These are phyloP conservation scores for Himalopsyche anomala DNA, from an alignment of 2,888 invertebrate genomes.

Conservation along the genomic window DNA sequence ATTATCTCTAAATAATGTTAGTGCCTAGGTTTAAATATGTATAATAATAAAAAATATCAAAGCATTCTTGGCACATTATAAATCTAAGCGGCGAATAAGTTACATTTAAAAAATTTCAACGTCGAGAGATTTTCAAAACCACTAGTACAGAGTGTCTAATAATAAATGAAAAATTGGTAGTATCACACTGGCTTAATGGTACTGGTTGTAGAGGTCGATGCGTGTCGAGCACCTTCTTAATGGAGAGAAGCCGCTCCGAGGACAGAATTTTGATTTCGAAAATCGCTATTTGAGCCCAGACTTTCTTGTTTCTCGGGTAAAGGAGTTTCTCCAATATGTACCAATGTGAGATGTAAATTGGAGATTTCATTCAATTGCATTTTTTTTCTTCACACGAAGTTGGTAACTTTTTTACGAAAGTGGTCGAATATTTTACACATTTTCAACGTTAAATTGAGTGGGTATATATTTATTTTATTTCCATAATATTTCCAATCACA, in stretches of 20 bases:
- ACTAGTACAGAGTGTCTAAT: constrained; percentile 13
- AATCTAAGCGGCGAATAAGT: background rate
- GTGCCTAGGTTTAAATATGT: no score
- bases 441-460: no score
- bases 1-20: no score
- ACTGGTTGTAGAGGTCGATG: constrained; percentile 24
- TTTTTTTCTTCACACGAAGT: background rate
- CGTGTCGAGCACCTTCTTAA: constrained; percentile 52
- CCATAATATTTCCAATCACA: no score
- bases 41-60: background rate
- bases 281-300: constrained; percentile 60
- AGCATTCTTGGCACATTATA: background rate
- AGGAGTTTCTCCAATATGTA: constrained; percentile 22
- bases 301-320: constrained; percentile 14
- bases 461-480: no score
- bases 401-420: constrained; percentile 5
- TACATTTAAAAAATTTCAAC: background rate
- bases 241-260: constrained; percentile 60
- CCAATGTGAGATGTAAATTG: constrained; percentile 30
- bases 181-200: constrained; percentile 38
- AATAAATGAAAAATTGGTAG: constrained; percentile 49
- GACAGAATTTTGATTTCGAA: constrained; percentile 63
- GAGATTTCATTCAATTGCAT: constrained; percentile 23
- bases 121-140: background rate
- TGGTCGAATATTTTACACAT: background rate